Evolutionary conservation across 2,113 vertebrate species (phyloP), one percentile per base, ranked within the genome.

Genomic region (Hippocampus abdominalis): DNA sequence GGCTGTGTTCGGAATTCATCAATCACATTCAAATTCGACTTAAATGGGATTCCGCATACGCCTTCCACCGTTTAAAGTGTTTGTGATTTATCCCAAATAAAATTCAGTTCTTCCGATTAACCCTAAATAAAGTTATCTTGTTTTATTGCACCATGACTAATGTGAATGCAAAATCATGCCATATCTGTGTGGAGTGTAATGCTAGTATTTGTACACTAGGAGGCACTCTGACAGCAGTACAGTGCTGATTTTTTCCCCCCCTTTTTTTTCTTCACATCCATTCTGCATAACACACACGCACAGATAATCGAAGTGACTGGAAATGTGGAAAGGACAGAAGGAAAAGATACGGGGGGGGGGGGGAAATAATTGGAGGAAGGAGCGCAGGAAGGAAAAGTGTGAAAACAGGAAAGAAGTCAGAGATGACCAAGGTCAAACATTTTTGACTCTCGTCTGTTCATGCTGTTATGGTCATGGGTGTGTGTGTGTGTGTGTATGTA

Each of bases 171-270:
- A 57, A 59, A 3, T 23, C 27, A 32, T 60, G 27, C 3, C 27
- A 60, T 32, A 60, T 71, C 18, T 29, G 15, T 66, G 25, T 63
- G 36, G 29, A 3, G 20, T 85, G 89, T 60, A 80, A 70, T 85
- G 77, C 27, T 40, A 4, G 1, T 56, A 13, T 73, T 20, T 68
- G 73, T 73, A 82, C 89, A 89, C 86, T 84, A 78, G 87, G 85
- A 85, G 89, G 89, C 87, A 81, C 86, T 89, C 73, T 89, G 68
- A 83, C 77, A 85, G 80, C 84, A 84, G 81, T 64, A 67, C 84
- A 84, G 81, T 64, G 64, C 76, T 75, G 63, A 59, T 66, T 39
- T 79, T 75, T 49, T 51, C 21, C 12, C 23, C 44, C 10, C n/a
- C 75, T 20, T 51, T 49, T 54, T 44, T 64, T 21, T 40, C 21